Base-by-base conservation (phyloP, 2,113 vertebrate species). In the Crypturellus undulatus region DNA sequence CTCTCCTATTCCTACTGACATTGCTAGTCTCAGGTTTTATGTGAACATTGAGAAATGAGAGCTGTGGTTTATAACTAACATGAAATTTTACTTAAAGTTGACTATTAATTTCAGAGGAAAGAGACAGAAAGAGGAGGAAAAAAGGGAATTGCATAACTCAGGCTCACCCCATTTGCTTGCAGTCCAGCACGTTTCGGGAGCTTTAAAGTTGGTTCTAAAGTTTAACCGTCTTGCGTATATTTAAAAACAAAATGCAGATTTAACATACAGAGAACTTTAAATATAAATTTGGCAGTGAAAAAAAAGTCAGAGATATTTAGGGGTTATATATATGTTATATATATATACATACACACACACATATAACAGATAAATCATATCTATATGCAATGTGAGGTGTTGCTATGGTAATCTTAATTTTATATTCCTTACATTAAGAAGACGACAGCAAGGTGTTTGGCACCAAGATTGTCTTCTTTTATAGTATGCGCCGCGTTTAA, bases 361-460 rank as follows among this genome's bases (percentile, higher is more conserved):
- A 43, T 6, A 34, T 9, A 40, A 92, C 43, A 64, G 89, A 85
- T 60, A 91, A 91, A 82, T 63, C 49, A 51, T 89, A 68, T 94
- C 70, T 87, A 38, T 28, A 45, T 79, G 82, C 80, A 65, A 24
- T 2, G 22, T 59, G 83, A 89, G 90, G 80, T 87, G 93, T 95
- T 90, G 86, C 93, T 94, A 90, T 96, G 94, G 95, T 81, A 94
- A 96, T 94, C 83, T 93, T 92, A 90, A 96, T 95, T 97, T 92
- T 76, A 76, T 54, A 67, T 76, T 95, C 40, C 93, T 94, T 94
- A 62, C 28, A 63, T 89, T 93, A 79, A 67, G 69, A 77, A 72
- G 69, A 78, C 40, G 85, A 90, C n/a, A 69, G 54, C n/a, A 84
- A 93, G 83, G 90, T 93, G 76, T 94, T 95, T 84, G 77, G 85